A percentile compares a stretch with the other conserved stretches of the same genome.
Evolutionary conservation across 2,797 vertebrate species (phyloP).

Genomic region (Rhyacichthys aspro): DNA sequence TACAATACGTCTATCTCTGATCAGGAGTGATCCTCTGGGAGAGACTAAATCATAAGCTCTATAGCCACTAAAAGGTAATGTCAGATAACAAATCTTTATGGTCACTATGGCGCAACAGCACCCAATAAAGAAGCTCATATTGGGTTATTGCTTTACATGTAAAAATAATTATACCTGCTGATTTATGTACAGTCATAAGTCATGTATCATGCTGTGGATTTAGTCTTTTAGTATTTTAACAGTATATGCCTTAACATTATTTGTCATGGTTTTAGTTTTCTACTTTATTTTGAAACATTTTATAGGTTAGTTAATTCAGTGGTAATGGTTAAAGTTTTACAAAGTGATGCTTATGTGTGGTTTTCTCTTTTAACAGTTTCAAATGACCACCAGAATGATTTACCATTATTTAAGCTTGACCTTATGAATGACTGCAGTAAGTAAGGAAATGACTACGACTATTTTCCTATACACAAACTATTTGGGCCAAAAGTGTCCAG

Average conservation of each 20-base stretch:
- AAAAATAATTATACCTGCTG: constrained; percentile 21
- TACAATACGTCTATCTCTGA: background rate
- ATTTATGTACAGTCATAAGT: constrained; percentile 24
- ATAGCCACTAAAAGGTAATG: constrained; percentile 31
- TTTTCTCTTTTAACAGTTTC: too few species aligned
- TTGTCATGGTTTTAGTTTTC: background rate
- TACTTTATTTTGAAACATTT: background rate
- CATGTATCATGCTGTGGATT: background rate
- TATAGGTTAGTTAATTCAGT: too few species aligned
- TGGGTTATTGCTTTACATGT: constrained; percentile 5
- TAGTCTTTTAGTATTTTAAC: constrained; percentile 8
- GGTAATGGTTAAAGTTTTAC: too few species aligned
- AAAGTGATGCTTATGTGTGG: too few species aligned
- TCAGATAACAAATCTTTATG: constrained; percentile 41
- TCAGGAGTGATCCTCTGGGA: constrained; percentile 8
- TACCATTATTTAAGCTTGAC: too few species aligned
- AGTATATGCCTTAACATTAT: too few species aligned
- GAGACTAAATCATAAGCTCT: constrained; percentile 20
- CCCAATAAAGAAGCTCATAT: constrained; percentile 14
- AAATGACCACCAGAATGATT: too few species aligned
- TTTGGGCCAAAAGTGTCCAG: constrained; percentile 29
- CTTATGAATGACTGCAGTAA: too few species aligned
- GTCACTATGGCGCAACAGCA: constrained; percentile 26
- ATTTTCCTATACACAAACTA: constrained; percentile 9
- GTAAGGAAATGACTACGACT: too few species aligned